Evolutionary conservation across 2,888 invertebrate genomes (phyloP).

Genomic region (Helobdella robusta): DNA sequence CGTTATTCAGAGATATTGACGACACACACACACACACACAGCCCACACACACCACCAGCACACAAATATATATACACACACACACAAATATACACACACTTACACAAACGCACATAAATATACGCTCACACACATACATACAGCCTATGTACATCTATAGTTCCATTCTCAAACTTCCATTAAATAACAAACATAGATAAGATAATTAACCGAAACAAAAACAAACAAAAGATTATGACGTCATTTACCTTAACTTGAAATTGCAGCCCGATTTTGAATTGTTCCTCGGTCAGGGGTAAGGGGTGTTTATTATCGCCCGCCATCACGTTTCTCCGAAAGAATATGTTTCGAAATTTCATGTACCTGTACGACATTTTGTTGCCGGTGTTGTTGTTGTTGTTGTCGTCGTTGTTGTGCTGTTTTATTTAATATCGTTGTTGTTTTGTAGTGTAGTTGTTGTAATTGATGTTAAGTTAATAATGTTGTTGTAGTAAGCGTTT

Average conservation of each 20-base stretch:
- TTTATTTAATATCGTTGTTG: background rate
- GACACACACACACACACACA: no score
- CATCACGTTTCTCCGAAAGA: background rate
- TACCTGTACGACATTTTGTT: conserved; percentile 21
- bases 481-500: background rate
- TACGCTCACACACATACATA: no score
- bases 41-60: no score
- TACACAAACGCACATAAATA: no score
- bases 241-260: conserved; percentile 13
- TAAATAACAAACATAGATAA: no score
- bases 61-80: no score
- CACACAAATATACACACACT: no score
- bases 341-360: background rate
- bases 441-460: background rate
- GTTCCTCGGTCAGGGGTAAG: conserved; percentile 4
- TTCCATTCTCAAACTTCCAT: no score
- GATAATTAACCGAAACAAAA: no score
- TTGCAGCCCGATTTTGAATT: conserved; percentile 10
- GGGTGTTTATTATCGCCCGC: conserved; percentile 9
- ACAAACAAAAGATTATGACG: background rate
- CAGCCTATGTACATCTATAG: no score
- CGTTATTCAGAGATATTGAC: no score
- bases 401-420: background rate
- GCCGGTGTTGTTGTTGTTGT: no score
- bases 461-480: background rate